Percentiles rank a stretch among this genome's conserved stretches.
phyloP scores from a whole-genome alignment of 2,888 invertebrate genomes.

The Pollenia labialis region DNA sequence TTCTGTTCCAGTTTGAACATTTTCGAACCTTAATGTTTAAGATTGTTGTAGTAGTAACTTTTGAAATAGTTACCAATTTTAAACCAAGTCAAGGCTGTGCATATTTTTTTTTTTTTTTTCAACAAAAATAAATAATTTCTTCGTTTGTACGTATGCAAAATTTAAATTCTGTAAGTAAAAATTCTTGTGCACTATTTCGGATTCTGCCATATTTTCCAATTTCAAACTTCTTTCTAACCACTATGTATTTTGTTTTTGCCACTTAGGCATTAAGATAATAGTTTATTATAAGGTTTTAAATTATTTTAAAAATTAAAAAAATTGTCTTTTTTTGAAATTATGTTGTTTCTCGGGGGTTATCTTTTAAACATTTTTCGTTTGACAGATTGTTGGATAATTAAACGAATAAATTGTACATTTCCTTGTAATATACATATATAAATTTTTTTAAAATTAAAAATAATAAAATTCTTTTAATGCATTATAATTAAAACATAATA shows the following conservation, averaged over 20 bases:
- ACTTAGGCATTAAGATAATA: background rate
- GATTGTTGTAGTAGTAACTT: background rate
- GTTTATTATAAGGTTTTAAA: constrained; percentile 47
- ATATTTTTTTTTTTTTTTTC: constrained; percentile 37
- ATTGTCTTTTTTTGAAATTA: constrained; percentile 13
- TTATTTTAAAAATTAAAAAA: constrained; percentile 28
- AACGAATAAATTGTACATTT: constrained; percentile 13
- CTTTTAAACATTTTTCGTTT: constrained; percentile 1
- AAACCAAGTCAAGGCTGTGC: constrained; percentile 67
- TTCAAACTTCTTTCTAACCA: constrained; percentile 9
- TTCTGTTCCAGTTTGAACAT: constrained; percentile 36
- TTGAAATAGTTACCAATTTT: constrained; percentile 44
- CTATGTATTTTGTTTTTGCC: constrained; percentile 14
- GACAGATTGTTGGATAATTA: background rate
- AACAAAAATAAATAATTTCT: constrained; percentile 5
- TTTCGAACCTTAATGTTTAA: constrained; percentile 9
- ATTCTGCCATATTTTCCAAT: constrained; percentile 60
- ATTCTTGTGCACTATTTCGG: constrained; percentile 11
- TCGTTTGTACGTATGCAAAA: background rate
- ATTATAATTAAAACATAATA: background rate
- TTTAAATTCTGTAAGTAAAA: no score
- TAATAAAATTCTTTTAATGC: background rate
- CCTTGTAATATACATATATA: background rate
- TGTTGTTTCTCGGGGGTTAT: constrained; percentile 74
- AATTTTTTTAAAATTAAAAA: constrained; percentile 4